These are phyloP conservation scores for Orthosia gracilis DNA, from an alignment of 2,888 invertebrate species.

Conservation along the genomic window DNA sequence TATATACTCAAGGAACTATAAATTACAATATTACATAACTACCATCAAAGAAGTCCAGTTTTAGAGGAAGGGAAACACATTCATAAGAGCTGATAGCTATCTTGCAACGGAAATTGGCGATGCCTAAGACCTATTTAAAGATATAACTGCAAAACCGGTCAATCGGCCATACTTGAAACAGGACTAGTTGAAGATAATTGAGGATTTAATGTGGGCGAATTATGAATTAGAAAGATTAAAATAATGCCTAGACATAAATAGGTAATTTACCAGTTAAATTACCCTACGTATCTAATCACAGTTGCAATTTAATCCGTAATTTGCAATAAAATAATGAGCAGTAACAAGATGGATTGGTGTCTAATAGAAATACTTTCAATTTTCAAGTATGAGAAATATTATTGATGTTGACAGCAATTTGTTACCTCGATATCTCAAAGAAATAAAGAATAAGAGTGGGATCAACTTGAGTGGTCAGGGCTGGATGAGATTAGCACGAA, in stretches of 20 bases:
- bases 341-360: slow-evolving; percentile 31
- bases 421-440: background rate
- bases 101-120: slow-evolving; percentile 73
- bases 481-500: background rate
- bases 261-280: slow-evolving; percentile 41
- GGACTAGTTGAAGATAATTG: slow-evolving; percentile 23
- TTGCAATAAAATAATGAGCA: slow-evolving; percentile 34
- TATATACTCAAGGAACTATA: slow-evolving; percentile 54
- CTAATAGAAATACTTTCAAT: slow-evolving; percentile 42
- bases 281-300: slow-evolving; percentile 37
- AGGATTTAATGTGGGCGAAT: slow-evolving; percentile 38
- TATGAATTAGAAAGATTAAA: slow-evolving; percentile 50
- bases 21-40: slow-evolving; percentile 71
- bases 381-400: slow-evolving; percentile 27
- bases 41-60: slow-evolving; percentile 68
- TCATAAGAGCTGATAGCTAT: slow-evolving; percentile 68
- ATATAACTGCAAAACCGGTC: slow-evolving; percentile 47
- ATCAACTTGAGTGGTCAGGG: background rate
- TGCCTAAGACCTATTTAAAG: slow-evolving; percentile 60
- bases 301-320: slow-evolving; percentile 36
- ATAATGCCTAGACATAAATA: slow-evolving; percentile 22
- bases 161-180: slow-evolving; percentile 25
- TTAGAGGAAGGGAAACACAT: slow-evolving; percentile 71
- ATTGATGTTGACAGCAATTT: slow-evolving; percentile 27
- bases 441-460: background rate